phyloP scores from a whole-genome alignment of 2,888 invertebrate genomes.

The Pyralis farinalis region DNA sequence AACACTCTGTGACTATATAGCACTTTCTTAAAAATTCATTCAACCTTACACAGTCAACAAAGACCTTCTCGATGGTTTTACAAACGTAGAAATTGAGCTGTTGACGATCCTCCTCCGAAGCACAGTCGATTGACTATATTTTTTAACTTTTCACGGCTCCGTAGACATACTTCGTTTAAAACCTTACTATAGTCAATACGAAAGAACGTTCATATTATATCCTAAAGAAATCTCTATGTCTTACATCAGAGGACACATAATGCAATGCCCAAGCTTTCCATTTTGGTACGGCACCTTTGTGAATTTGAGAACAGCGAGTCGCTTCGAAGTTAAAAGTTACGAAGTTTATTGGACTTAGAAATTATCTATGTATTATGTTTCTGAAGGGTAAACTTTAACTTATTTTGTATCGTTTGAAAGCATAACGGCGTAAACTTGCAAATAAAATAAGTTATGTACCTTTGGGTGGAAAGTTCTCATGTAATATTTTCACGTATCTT shows the following conservation, averaged over 20 bases:
- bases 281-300: slow-evolving; percentile 45
- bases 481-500: not conserved
- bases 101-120: slow-evolving; percentile 25
- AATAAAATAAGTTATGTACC: slow-evolving; percentile 14
- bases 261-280: slow-evolving; percentile 9
- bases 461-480: not conserved
- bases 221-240: slow-evolving; percentile 17
- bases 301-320: slow-evolving; percentile 47
- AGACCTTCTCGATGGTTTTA: slow-evolving; percentile 2
- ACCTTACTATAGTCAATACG: slow-evolving; percentile 24
- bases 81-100: slow-evolving; percentile 31
- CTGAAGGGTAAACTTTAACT: slow-evolving; percentile 32
- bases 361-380: slow-evolving; percentile 45
- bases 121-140: slow-evolving; percentile 23
- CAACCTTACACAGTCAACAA: not conserved
- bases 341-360: slow-evolving; percentile 46
- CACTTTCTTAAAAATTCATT: too few relatives aligned
- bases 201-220: slow-evolving; percentile 2
- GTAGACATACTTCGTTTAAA: slow-evolving; percentile 28
- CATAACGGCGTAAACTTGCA: slow-evolving; percentile 14
- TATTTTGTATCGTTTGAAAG: slow-evolving; percentile 31
- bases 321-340: slow-evolving; percentile 42
- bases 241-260: slow-evolving; percentile 10
- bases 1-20: too few relatives aligned
- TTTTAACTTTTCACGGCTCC: slow-evolving; percentile 39